These are phyloP conservation scores for Orthonevra nobilis DNA, from an alignment of 2,888 invertebrate species.

Conservation along the genomic window DNA sequence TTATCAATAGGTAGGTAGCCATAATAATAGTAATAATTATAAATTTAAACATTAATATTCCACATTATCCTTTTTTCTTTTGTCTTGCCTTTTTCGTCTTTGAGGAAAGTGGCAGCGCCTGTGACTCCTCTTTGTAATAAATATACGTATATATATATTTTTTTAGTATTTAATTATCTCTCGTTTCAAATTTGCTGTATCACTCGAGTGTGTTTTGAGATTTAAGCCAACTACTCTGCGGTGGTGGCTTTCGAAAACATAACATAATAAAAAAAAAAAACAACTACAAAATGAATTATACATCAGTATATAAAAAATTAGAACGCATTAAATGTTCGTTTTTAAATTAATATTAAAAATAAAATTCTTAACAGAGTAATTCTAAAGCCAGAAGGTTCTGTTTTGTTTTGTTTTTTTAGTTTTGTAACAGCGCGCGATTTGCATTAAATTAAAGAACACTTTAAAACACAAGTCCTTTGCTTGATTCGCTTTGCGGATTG, in stretches of 20 bases:
- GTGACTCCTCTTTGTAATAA: too few species aligned
- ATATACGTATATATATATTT: constrained; percentile 30
- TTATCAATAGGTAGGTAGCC: constrained; percentile 67
- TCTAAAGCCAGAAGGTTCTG: constrained; percentile 28
- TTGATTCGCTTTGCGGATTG: background rate
- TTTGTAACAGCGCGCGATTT: constrained; percentile 1
- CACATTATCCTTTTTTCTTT: constrained; percentile 16
- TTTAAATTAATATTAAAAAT: constrained; percentile 30
- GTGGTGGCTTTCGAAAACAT: constrained; percentile 9
- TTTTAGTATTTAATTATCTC: constrained; percentile 47
- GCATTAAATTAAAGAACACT: constrained; percentile 2
- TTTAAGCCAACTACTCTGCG: constrained; percentile 4
- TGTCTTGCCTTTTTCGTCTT: background rate
- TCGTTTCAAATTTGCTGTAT: constrained; percentile 37
- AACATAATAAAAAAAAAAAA: background rate
- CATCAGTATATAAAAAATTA: background rate
- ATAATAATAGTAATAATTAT: constrained; percentile 59
- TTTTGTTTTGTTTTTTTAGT: too few species aligned
- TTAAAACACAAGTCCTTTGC: too few species aligned
- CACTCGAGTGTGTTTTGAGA: constrained; percentile 19
- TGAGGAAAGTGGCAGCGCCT: too few species aligned
- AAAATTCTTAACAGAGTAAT: constrained; percentile 24
- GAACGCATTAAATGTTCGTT: constrained; percentile 27
- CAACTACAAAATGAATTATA: constrained; percentile 14
- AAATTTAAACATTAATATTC: constrained; percentile 49